Percentiles rank a stretch among this genome's conserved stretches.
Conservation (phyloP, 2,888 invertebrate genomes). For the Scaptomyza tumidula region DNA sequence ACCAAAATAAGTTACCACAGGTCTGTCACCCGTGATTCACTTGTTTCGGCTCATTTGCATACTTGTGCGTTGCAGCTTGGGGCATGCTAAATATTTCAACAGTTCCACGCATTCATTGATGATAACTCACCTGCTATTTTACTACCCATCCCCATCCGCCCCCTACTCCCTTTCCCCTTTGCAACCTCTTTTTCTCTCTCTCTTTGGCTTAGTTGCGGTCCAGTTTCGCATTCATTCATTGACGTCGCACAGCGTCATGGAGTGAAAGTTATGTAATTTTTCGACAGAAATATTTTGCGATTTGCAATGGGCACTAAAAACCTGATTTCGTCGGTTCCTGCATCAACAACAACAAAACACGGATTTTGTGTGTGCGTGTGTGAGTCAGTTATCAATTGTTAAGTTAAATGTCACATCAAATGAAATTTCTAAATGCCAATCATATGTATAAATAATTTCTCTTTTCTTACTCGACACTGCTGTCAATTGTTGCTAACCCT, state of each 20-base stretch:
- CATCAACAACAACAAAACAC: conserved; percentile 4
- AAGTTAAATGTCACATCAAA: conserved; percentile 65
- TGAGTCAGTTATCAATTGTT: conserved; percentile 47
- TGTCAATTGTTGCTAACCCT: conserved; percentile 53
- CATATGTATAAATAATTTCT: conserved; percentile 76
- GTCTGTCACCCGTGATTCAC: conserved; percentile 64
- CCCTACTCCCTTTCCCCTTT: too few relatives aligned
- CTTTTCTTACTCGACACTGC: conserved; percentile 57
- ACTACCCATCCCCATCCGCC: conserved; percentile 2
- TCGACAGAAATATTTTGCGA: conserved; percentile 58
- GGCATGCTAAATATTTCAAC: conserved; percentile 39
- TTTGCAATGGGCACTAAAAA: conserved; percentile 65
- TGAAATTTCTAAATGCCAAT: conserved; percentile 79
- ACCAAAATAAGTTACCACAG: conserved; percentile 24
- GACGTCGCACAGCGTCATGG: conserved; percentile 42
- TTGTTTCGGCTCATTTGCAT: conserved; percentile 67
- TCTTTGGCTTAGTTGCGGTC: conserved; percentile 43
- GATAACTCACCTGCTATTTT: conserved; percentile 49
- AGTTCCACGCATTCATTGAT: conserved; percentile 56
- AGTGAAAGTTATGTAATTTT: conserved; percentile 81
- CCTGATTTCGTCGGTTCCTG: conserved; percentile 64
- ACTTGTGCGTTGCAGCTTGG: conserved; percentile 29
- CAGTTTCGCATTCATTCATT: conserved; percentile 73
- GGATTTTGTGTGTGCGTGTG: conserved; percentile 2
- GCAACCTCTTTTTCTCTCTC: neutral